These are phyloP conservation scores for Condylura cristata DNA, from an alignment of 2,113 vertebrate genomes.

Conservation along the genomic window DNA sequence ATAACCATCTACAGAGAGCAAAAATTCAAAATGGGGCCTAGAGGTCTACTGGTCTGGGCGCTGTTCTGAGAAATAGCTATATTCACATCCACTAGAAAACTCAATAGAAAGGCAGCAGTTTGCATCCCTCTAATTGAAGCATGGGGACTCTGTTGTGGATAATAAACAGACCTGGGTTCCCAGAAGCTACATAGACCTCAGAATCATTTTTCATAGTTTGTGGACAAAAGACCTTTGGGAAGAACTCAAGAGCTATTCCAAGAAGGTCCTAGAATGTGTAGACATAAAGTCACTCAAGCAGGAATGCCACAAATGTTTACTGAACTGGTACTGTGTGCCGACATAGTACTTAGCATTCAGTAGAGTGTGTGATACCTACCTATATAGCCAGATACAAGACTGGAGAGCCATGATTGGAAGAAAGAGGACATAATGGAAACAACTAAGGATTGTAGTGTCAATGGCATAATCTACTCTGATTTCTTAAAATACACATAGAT, in stretches of 20 bases:
- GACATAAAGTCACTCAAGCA: neutral
- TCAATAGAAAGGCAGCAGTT: constrained; percentile 46
- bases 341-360: neutral
- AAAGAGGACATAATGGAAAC: neutral
- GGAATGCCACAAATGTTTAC: neutral
- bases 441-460: neutral
- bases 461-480: neutral
- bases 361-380: neutral
- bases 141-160: neutral
- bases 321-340: neutral
- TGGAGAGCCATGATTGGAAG: neutral
- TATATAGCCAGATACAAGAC: neutral
- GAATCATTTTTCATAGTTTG: constrained; percentile 14
- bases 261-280: neutral
- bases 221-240: constrained; percentile 10
- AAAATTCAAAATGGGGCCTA: constrained; percentile 72
- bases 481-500: neutral
- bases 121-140: constrained; percentile 45
- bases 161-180: constrained; percentile 42
- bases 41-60: constrained; percentile 56
- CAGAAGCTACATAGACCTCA: neutral
- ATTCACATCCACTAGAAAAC: constrained; percentile 15
- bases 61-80: constrained; percentile 38
- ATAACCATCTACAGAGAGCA: constrained; percentile 70
- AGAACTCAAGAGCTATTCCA: neutral